These are phyloP conservation scores for Koerneria pararmatus DNA, from an alignment of 2,888 invertebrate genomes.

Conservation along the genomic window DNA sequence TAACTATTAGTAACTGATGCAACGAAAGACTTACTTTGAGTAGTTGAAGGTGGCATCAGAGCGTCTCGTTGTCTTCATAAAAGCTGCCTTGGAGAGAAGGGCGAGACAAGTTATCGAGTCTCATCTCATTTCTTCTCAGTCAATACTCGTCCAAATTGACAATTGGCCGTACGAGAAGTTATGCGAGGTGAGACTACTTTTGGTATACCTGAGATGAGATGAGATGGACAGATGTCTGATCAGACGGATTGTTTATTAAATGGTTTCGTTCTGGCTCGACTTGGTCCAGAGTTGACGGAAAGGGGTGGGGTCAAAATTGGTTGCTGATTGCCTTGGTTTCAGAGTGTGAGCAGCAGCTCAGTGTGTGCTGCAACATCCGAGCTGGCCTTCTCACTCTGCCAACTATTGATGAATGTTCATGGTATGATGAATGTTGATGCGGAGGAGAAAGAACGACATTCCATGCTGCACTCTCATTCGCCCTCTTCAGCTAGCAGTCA, in stretches of 20 bases:
- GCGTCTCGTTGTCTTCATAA: slow-evolving; percentile 10
- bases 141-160: not conserved
- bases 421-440: too few species aligned
- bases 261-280: too few species aligned
- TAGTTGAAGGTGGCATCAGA: slow-evolving; percentile 14
- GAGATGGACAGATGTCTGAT: not conserved
- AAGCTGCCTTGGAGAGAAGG: slow-evolving; percentile 13
- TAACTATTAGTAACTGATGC: too few species aligned
- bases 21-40: too few species aligned
- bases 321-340: not conserved
- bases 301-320: not conserved
- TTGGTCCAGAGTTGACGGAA: too few species aligned
- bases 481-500: not conserved
- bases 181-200: slow-evolving; percentile 12
- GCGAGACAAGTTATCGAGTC: not conserved
- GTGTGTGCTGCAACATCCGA: slow-evolving; percentile 30
- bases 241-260: too few species aligned
- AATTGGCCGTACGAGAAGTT: slow-evolving; percentile 20
- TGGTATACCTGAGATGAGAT: not conserved
- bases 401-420: slow-evolving; percentile 31
- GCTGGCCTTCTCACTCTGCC: slow-evolving; percentile 29
- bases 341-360: not conserved
- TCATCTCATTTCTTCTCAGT: not conserved
- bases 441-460: slow-evolving; percentile 34
- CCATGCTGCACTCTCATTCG: too few species aligned